phyloP scores from a whole-genome alignment of 2,888 invertebrate species.

The Rugalucina vietnamica region DNA sequence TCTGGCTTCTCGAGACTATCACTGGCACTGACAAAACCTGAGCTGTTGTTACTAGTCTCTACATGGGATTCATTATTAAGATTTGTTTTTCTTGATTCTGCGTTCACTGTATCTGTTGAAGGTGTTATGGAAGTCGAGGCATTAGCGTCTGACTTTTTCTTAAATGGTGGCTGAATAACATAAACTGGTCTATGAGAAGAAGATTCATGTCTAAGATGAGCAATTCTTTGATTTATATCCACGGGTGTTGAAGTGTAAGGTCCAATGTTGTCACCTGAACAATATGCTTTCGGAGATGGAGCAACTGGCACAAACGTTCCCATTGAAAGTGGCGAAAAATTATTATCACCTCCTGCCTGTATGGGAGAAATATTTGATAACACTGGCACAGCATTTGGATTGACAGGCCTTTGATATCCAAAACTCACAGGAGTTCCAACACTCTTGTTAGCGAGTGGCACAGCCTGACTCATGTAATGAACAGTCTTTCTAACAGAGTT shows the following conservation, averaged over 20 bases:
- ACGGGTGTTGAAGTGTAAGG: constrained; percentile 57
- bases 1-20: constrained; percentile 55
- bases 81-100: neutral
- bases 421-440: constrained; percentile 17
- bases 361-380: constrained; percentile 59
- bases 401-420: constrained; percentile 17
- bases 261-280: constrained; percentile 11
- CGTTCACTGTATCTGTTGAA: neutral
- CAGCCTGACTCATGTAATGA: constrained; percentile 54
- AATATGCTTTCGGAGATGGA: constrained; percentile 21
- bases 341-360: constrained; percentile 1
- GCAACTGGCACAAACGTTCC: constrained; percentile 37
- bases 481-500: constrained; percentile 33
- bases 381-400: constrained; percentile 60
- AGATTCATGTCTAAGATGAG: constrained; percentile 47
- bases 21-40: constrained; percentile 60
- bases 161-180: constrained; percentile 56
- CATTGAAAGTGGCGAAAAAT: neutral
- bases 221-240: constrained; percentile 36
- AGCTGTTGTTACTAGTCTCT: constrained; percentile 53
- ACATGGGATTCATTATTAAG: neutral
- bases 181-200: constrained; percentile 57
- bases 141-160: constrained; percentile 25
- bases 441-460: constrained; percentile 42
- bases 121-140: neutral